Evolutionary conservation across 2,797 vertebrate species (phyloP).

Genomic region (Microctenopoma lineatum): DNA sequence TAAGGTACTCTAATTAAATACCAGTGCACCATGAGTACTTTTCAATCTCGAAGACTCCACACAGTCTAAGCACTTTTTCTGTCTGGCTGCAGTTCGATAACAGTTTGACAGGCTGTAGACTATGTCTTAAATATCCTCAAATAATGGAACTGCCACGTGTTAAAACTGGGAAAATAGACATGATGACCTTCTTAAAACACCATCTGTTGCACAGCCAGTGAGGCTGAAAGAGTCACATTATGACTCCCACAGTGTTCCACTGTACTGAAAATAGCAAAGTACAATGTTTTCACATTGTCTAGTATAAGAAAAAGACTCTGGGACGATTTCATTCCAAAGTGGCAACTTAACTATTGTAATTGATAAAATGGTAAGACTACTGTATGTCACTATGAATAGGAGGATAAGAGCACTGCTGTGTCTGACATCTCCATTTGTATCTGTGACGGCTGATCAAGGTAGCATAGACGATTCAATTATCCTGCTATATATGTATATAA

Average conservation of each 20-base stretch:
- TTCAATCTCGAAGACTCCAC: slow-evolving; percentile 22
- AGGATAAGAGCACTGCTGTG: slow-evolving; percentile 23
- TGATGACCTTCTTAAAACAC: slow-evolving; percentile 69
- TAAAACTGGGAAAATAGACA: slow-evolving; percentile 51
- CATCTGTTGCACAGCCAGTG: slow-evolving; percentile 67
- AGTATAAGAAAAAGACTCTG: slow-evolving; percentile 32
- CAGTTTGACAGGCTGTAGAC: slow-evolving; percentile 42
- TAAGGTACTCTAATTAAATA: slow-evolving; percentile 37
- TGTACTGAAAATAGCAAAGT: slow-evolving; percentile 32
- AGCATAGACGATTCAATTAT: slow-evolving; percentile 43
- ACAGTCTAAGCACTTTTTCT: slow-evolving; percentile 12
- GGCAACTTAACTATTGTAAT: slow-evolving; percentile 38
- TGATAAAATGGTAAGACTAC: slow-evolving; percentile 26
- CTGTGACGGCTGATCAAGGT: slow-evolving; percentile 40
- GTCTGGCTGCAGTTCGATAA: slow-evolving; percentile 34
- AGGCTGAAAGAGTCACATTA: slow-evolving; percentile 57
- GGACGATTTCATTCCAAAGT: slow-evolving; percentile 35
- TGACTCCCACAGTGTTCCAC: slow-evolving; percentile 29
- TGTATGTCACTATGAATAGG: slow-evolving; percentile 1
- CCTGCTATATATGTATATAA: slow-evolving; percentile 55
- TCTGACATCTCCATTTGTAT: slow-evolving; percentile 60
- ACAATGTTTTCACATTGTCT: slow-evolving; percentile 26
- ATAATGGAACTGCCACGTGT: slow-evolving; percentile 40
- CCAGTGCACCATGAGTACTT: slow-evolving; percentile 9
- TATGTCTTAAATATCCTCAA: slow-evolving; percentile 54